Base-by-base conservation (phyloP, 2,888 invertebrate species). In the Sinotaia quadrata region DNA sequence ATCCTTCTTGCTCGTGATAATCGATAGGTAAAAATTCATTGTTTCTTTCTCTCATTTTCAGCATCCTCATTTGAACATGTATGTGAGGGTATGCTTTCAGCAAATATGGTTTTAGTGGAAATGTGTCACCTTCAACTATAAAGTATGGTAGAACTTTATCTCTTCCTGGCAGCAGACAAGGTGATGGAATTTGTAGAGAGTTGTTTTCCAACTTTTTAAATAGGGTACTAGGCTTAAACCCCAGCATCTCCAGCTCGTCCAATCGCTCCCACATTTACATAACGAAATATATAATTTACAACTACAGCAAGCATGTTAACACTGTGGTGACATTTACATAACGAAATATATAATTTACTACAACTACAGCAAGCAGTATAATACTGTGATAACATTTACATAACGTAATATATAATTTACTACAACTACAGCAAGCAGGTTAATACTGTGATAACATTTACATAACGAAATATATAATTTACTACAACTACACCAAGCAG, bases 311-410 rank as follows among this genome's bases (percentile, higher is more conserved):
- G n/a, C n/a, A n/a, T n/a, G n/a, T n/a, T n/a, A n/a, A n/a, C n/a
- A n/a, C n/a, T n/a, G n/a, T n/a, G n/a, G n/a, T n/a, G n/a, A n/a
- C n/a, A n/a, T n/a, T n/a, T n/a, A n/a, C n/a, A n/a, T n/a, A n/a
- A n/a, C n/a, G n/a, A 18, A 5, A 61, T 24, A 29, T 27, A 21
- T 27, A 41, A 4, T 41, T 3, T 3, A 44, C 60, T 21, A 41
- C 60, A 12, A 60, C 47, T 4, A 61, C 15, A 7, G 61, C 61
- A 10, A 61, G 61, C 4, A 61, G 10, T 21, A 47, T 61, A n/a
- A 61, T 47, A 31, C 47, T 47, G 47, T 61, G 44, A 58, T 27
- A 58, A n/a, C n/a, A 61, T 61, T 33, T 47, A 61, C 27, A 49
- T 61, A 61, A 1, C 44, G n/a, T 8, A 5, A 61, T 24, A 29